Evolutionary conservation across 2,888 invertebrate genomes (phyloP).

Genomic region (Oxytorus armatus): DNA sequence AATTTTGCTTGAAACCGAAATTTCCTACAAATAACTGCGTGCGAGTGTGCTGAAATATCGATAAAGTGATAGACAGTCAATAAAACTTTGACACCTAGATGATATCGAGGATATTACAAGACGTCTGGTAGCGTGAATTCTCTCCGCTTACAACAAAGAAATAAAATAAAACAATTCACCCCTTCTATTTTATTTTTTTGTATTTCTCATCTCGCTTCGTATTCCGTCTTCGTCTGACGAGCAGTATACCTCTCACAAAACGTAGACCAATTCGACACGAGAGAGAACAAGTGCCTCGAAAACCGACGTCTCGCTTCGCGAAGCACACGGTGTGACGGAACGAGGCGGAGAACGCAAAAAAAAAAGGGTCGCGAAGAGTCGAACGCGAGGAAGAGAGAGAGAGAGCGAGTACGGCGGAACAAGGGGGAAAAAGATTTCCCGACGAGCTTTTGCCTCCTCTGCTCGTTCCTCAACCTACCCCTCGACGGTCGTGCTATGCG

Average conservation of each 20-base stretch:
- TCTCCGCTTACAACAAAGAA: background rate
- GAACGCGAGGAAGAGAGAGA: constrained; percentile 18
- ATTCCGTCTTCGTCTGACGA: too few species aligned
- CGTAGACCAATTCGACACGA: too few species aligned
- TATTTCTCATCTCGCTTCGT: background rate
- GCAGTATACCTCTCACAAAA: too few species aligned
- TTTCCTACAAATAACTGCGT: too few species aligned
- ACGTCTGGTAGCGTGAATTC: background rate
- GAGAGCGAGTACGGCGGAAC: constrained; percentile 34
- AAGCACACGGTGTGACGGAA: constrained; percentile 24
- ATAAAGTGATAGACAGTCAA: too few species aligned
- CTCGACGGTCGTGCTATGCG: constrained; percentile 41
- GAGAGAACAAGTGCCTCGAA: constrained; percentile 54
- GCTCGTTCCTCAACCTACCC: constrained; percentile 16
- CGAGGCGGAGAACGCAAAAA: constrained; percentile 31
- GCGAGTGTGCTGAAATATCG: too few species aligned
- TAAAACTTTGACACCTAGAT: too few species aligned
- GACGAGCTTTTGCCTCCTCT: constrained; percentile 54
- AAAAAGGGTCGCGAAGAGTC: constrained; percentile 52
- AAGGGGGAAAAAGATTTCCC: constrained; percentile 44
- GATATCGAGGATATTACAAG: too few species aligned
- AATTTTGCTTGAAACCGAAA: too few species aligned
- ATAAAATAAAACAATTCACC: background rate
- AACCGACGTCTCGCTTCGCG: constrained; percentile 47
- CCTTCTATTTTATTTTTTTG: too few species aligned